Conservation (phyloP, 2,113 vertebrate species). For the Pleuronectes platessa region DNA sequence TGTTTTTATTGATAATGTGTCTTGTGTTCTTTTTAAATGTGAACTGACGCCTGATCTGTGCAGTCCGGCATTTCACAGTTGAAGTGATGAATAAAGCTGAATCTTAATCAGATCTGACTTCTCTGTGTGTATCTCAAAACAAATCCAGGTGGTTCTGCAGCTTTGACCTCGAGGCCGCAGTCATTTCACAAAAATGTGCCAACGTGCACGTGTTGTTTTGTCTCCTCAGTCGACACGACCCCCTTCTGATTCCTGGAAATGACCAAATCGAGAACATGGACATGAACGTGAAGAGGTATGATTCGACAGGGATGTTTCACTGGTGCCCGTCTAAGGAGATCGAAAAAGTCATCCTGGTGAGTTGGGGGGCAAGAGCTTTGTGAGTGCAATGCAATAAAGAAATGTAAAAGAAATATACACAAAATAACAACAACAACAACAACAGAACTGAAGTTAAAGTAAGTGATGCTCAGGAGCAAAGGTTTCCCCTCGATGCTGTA, state of each 20-base stretch:
- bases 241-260: slow-evolving; percentile 94
- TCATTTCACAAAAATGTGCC: not conserved
- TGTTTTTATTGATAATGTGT: too few species aligned
- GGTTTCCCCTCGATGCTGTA: slow-evolving; percentile 42
- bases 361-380: slow-evolving; percentile 55
- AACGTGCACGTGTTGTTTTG: not conserved
- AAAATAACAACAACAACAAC: not conserved
- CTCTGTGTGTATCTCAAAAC: too few species aligned
- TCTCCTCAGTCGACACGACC: slow-evolving; percentile 89
- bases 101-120: too few species aligned
- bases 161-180: not conserved
- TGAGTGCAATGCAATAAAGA: slow-evolving; percentile 4
- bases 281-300: slow-evolving; percentile 96
- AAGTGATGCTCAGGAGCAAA: slow-evolving; percentile 50
- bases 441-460: slow-evolving; percentile 15
- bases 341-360: slow-evolving; percentile 98
- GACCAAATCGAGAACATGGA: slow-evolving; percentile 99
- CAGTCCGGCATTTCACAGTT: too few species aligned
- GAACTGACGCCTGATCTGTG: too few species aligned
- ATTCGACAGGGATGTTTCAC: slow-evolving; percentile 99
- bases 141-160: too few species aligned
- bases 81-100: too few species aligned
- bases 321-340: slow-evolving; percentile 98
- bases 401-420: not conserved
- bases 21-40: too few species aligned